phyloP scores from a whole-genome alignment of 2,888 invertebrate genomes.

The Tachina lurida region DNA sequence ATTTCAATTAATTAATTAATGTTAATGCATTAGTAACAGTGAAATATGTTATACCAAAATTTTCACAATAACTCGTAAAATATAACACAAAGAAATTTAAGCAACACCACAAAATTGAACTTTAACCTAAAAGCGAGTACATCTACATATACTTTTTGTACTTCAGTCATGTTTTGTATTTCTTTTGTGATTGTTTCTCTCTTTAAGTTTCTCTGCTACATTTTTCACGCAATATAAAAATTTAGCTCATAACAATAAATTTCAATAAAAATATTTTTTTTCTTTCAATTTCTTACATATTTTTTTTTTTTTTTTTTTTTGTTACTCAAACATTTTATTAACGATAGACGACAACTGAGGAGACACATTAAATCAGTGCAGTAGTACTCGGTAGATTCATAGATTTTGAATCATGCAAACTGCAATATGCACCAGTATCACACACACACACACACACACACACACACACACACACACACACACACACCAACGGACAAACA shows the following conservation, averaged over 20 bases:
- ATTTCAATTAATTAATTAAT: no score
- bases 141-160: not conserved
- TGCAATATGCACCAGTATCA: conserved; percentile 34
- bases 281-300: conserved; percentile 11
- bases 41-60: no score
- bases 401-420: conserved; percentile 46
- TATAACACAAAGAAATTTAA: not conserved
- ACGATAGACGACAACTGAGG: conserved; percentile 59
- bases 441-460: not conserved
- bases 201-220: conserved; percentile 44
- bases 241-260: conserved; percentile 69
- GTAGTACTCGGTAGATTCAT: conserved; percentile 23
- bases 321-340: conserved; percentile 40
- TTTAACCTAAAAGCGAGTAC: not conserved
- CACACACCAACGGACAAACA: conserved; percentile 25
- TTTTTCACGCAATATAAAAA: conserved; percentile 66
- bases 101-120: not conserved
- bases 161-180: conserved; percentile 20
- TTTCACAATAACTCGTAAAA: conserved; percentile 17
- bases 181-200: conserved; percentile 2
- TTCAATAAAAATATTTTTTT: conserved; percentile 59
- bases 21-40: no score
- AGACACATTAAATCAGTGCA: conserved; percentile 68
- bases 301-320: conserved; percentile 3
- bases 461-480: not conserved